Evolutionary conservation across 2,113 vertebrate species (phyloP).

Genomic region (Corythaixoides concolor): DNA sequence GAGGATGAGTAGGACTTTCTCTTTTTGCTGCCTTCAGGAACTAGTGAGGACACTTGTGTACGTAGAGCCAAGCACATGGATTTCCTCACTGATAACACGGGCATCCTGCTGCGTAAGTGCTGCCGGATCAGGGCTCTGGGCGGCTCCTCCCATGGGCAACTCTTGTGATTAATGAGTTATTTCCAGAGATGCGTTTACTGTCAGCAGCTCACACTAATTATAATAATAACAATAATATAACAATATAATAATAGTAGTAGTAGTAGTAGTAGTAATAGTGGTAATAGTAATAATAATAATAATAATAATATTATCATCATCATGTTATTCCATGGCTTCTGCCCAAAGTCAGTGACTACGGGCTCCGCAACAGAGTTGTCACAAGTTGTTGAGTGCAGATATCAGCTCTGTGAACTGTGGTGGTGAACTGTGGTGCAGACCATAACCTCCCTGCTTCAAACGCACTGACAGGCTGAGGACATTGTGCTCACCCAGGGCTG

Average conservation of each 20-base stretch:
- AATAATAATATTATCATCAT: neutral
- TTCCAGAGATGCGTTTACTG: slow-evolving; percentile 2
- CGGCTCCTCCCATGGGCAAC: slow-evolving; percentile 14
- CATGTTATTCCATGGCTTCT: neutral
- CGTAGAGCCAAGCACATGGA: slow-evolving; percentile 2
- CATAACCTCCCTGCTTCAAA: neutral
- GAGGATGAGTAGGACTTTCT: slow-evolving; percentile 37
- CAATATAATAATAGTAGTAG: too few relatives aligned
- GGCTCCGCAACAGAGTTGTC: neutral
- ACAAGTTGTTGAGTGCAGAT: neutral
- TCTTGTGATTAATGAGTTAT: slow-evolving; percentile 32
- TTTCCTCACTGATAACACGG: slow-evolving; percentile 68
- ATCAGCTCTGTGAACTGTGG: neutral
- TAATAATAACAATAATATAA: neutral
- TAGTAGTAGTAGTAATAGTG: neutral
- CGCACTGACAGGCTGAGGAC: neutral
- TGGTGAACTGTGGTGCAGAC: neutral
- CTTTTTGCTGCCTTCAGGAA: slow-evolving; percentile 51
- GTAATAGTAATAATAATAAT: neutral
- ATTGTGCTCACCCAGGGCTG: neutral
- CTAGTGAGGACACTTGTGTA: slow-evolving; percentile 33
- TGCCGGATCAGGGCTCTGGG: neutral
- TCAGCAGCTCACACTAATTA: neutral
- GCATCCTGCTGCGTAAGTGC: slow-evolving; percentile 67
- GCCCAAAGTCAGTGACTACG: neutral